Evolutionary conservation across 1,140 invertebrate species (phyloP), one percentile per base, ranked within the genome.

Genomic region (Nephotettix cincticeps): DNA sequence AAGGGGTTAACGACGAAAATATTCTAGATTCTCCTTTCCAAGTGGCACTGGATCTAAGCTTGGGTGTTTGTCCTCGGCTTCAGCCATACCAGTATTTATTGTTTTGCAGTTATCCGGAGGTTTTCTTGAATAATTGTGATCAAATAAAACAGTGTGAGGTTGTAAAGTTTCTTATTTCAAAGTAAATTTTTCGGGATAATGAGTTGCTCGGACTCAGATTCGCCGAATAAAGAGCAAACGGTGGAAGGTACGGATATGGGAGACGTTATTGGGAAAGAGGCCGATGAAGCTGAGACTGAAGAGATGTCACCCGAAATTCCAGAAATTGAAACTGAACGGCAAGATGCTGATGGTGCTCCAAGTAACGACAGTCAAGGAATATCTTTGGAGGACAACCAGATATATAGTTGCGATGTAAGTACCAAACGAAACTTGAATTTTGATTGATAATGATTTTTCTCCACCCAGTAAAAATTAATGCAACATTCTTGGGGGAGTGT

Each of bases 261-360:
- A 74, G 80, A 81, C 74, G 77, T 78, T 75, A 74, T 80, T 9
- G 75, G 78, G 11, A 79, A 79, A 74, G 78, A 78, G 73, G 72
- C 70, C 69, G 75, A 74, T 63, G 75, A 78, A 70, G 69, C 68
- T 19, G 74, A 76, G 71, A 71, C 68, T 63, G 75, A 76, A 61
- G 72, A 74, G 68, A 28, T 72, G 40, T 63, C 64, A 47, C 21
- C 64, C 21, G 68, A 73, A 70, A 54, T 43, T 29, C 71, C 45
- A 28, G 66, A 70, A 29, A 70, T 73, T 71, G 47, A 45, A 72
- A n/a, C 67, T 69, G 54, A 73, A 73, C 68, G 74, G 72, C 40
- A 70, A 65, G 69, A 70, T 65, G 69, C 69, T 28, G 69, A 70
- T 70, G 69, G 69, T 29, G 69, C 69, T 14, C 36, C 69, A 1